Evolutionary conservation across 2,888 invertebrate species (phyloP), one percentile per base, ranked within the genome.

Genomic region (Synanthedon myopaeformis): DNA sequence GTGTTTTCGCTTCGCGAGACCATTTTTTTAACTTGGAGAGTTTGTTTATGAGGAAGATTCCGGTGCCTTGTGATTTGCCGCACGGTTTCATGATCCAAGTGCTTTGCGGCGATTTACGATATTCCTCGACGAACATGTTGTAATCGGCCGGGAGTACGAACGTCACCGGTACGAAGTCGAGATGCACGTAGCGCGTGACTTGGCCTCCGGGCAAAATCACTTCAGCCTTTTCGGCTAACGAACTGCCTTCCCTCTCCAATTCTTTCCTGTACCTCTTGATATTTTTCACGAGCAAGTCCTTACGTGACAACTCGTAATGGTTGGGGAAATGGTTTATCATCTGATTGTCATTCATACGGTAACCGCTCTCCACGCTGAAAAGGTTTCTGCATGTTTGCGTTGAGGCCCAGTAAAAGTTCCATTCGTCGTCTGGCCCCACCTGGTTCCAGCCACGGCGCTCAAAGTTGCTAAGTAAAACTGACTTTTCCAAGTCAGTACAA

Each of bases 1-100:
- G 92, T 57, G 92, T 94, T 81, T 94, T 95, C 1, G 94, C 93
- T 81, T 96, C 96, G 23, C 95, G 89, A 0, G 95, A 95, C 94
- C 95, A 96, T 74, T 94, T 92, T 72, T 97, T 97, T 56, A 98
- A 82, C 82, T 97, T 97, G 3, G 97, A 96, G 57, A 98, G 85
- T 86, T 97, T 97, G 77, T 98, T 98, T 65, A 98, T 97, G 54
- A 98, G 89, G 77, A 97, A 97, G 70, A 98, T 98, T 45, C 98
- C 98, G n/a, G 94, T 92, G 1, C 96, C 96, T 75, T 95, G 95
- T 0, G 97, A 97, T 83, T 97, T 95, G 35, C 97, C 97, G 74
- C 97, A 96, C 0, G 98, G 98, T 76, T 98, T 98, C 93, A 98
- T 96, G 60, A 98, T 98, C 98, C 98, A 98, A 1, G 97, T 98